Evolutionary conservation across 2,888 invertebrate species (phyloP).

Genomic region (Scaeva pyrastri): DNA sequence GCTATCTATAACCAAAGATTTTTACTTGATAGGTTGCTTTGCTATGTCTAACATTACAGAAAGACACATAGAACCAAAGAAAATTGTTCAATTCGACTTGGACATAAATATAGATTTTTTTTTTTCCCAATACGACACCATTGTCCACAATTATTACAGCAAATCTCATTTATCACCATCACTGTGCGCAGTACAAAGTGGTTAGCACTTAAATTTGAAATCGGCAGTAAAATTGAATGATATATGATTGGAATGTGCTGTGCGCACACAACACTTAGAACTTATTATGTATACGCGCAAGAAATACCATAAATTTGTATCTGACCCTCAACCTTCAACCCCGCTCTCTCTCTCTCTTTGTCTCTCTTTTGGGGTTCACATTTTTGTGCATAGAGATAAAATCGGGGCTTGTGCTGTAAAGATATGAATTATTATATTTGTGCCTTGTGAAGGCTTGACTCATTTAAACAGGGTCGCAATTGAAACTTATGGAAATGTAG

Average conservation of each 20-base stretch:
- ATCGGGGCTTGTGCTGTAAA: background rate
- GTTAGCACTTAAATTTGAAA: slow-evolving; percentile 60
- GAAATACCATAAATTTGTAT: slow-evolving; percentile 49
- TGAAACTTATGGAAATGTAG: too few species aligned
- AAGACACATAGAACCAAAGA: slow-evolving; percentile 27
- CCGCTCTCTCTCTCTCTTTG: slow-evolving; percentile 22
- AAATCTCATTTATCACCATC: slow-evolving; percentile 70
- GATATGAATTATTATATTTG: too few species aligned
- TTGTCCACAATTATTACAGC: slow-evolving; percentile 71
- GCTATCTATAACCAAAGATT: slow-evolving; percentile 51
- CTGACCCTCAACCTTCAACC: slow-evolving; percentile 69
- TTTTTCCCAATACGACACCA: slow-evolving; percentile 50
- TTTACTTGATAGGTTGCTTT: slow-evolving; percentile 21
- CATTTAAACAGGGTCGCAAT: too few species aligned
- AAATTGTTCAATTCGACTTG: slow-evolving; percentile 60
- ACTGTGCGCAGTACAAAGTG: slow-evolving; percentile 57
- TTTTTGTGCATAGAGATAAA: slow-evolving; percentile 49
- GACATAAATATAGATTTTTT: slow-evolving; percentile 57
- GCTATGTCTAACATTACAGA: background rate
- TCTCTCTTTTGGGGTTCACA: slow-evolving; percentile 50
- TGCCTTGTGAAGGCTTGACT: too few species aligned
- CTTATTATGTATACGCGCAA: background rate
- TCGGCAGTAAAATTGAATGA: slow-evolving; percentile 61
- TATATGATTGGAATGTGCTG: slow-evolving; percentile 42
- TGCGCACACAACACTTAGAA: background rate